These are phyloP conservation scores for Leguminivora glycinivorella DNA, from an alignment of 1,140 invertebrate species.

Conservation along the genomic window DNA sequence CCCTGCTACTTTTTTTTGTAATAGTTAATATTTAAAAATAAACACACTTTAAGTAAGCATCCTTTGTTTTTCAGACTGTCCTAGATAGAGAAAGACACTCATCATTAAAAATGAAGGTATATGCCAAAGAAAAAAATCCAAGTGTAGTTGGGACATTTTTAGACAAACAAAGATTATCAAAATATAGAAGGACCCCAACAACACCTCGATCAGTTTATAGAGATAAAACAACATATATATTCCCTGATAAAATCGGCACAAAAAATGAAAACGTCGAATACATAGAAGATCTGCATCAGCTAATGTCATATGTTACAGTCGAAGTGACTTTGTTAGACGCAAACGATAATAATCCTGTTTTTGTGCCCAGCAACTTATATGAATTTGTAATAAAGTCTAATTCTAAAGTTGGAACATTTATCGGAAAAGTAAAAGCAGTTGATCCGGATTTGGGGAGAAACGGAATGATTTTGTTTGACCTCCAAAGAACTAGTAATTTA, in stretches of 20 bases:
- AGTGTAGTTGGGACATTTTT: slow-evolving; percentile 79
- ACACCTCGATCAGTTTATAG: slow-evolving; percentile 42
- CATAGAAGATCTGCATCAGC: slow-evolving; percentile 63
- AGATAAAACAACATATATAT: slow-evolving; percentile 75
- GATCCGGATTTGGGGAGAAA: slow-evolving; percentile 91
- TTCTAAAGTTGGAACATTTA: slow-evolving; percentile 82
- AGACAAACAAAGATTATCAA: slow-evolving; percentile 63
- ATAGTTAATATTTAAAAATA: neutral
- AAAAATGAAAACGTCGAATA: slow-evolving; percentile 70
- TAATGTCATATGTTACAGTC: slow-evolving; percentile 84
- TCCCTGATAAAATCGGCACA: slow-evolving; percentile 71
- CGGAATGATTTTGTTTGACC: slow-evolving; percentile 87
- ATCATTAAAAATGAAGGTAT: slow-evolving; percentile 85
- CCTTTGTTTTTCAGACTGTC: slow-evolving; percentile 78
- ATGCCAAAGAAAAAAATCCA: slow-evolving; percentile 86
- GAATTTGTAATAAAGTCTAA: slow-evolving; percentile 86
- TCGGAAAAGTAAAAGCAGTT: slow-evolving; percentile 87
- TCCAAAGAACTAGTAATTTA: slow-evolving; percentile 85
- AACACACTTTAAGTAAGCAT: slow-evolving; percentile 21
- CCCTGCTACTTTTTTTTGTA: neutral
- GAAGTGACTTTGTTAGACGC: slow-evolving; percentile 90
- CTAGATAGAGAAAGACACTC: slow-evolving; percentile 88
- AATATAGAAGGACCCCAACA: slow-evolving; percentile 57
- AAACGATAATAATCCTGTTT: slow-evolving; percentile 93
- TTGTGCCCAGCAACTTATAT: slow-evolving; percentile 90